Conservation (phyloP, 1,140 invertebrate species). For the Mycetomoellerius zeteki region DNA sequence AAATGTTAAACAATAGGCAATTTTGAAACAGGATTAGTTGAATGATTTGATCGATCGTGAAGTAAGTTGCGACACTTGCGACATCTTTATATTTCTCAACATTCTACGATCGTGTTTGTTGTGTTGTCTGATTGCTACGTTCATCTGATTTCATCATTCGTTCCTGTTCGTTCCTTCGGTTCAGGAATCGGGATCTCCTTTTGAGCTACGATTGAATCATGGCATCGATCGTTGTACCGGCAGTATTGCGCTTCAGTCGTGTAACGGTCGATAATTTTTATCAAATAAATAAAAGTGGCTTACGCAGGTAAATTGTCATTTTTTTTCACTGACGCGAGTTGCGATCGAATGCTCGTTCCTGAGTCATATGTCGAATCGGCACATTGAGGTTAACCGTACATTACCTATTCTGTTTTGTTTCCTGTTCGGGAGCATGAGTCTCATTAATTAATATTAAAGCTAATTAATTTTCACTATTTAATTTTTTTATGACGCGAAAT, state of each 20-base stretch:
- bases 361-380: background rate
- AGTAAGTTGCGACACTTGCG: background rate
- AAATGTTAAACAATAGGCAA: background rate
- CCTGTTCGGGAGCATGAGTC: background rate
- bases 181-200: background rate
- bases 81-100: background rate
- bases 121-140: slow-evolving; percentile 16
- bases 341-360: background rate
- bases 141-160: slow-evolving; percentile 57
- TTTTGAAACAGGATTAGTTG: background rate
- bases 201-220: slow-evolving; percentile 67
- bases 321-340: background rate
- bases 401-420: background rate
- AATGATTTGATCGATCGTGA: background rate
- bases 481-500: background rate
- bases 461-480: slow-evolving; percentile 8
- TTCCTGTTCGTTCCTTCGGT: too few relatives aligned
- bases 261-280: slow-evolving; percentile 78
- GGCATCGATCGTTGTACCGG: slow-evolving; percentile 79
- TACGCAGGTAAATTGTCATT: slow-evolving; percentile 75
- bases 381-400: slow-evolving; percentile 72
- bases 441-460: background rate
- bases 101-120: background rate
- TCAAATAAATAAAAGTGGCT: slow-evolving; percentile 74
- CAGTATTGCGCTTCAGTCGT: slow-evolving; percentile 76